Evolutionary conservation across 1,140 invertebrate species (phyloP).

Genomic region (Heterodera schachtii): DNA sequence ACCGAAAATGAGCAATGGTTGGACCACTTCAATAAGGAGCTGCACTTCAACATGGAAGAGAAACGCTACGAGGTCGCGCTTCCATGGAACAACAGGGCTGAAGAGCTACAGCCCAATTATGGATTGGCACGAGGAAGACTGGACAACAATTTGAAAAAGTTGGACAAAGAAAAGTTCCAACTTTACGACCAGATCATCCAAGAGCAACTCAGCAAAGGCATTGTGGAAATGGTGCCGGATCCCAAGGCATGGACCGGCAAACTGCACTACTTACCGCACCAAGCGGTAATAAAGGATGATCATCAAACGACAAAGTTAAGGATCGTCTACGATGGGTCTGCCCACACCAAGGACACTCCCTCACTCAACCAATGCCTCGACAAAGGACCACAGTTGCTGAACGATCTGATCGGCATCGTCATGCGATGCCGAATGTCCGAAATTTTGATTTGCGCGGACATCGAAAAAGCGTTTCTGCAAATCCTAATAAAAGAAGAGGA

Average conservation of each 20-base stretch:
- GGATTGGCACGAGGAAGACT: too few species aligned
- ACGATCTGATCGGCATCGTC: neutral
- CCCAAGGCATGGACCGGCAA: neutral
- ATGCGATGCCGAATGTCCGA: neutral
- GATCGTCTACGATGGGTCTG: conserved; percentile 1
- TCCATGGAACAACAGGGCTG: too few species aligned
- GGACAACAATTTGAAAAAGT: neutral
- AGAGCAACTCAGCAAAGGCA: neutral
- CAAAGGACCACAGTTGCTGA: conserved; percentile 1
- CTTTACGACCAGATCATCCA: neutral
- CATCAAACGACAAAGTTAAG: neutral
- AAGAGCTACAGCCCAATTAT: too few species aligned
- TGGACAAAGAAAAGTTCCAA: neutral
- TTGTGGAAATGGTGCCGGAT: neutral
- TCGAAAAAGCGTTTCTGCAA: neutral
- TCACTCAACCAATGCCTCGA: neutral
- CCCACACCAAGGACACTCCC: neutral
- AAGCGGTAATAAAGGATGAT: conserved; percentile 3
- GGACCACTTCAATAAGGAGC: too few species aligned
- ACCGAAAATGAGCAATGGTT: too few species aligned
- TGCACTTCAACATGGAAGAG: too few species aligned
- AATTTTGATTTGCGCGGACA: neutral
- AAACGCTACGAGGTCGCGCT: too few species aligned
- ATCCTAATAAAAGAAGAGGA: neutral
- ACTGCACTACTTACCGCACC: neutral